Conservation (phyloP, 1,140 invertebrate species). For the Procambarus clarkii region DNA sequence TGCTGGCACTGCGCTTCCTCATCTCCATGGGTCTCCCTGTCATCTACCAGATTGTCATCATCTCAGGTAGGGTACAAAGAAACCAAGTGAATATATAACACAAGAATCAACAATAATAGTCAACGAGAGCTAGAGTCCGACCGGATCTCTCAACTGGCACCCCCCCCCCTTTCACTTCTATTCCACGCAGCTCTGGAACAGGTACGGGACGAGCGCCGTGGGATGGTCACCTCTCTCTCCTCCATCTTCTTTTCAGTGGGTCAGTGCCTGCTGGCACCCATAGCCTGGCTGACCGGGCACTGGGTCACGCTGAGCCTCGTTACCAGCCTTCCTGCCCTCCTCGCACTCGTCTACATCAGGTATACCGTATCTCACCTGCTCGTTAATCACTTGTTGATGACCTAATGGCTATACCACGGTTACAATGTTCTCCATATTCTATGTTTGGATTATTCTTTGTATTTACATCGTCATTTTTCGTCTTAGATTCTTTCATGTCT, state of each 20-base stretch:
- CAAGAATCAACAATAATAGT: no score
- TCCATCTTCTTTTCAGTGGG: slow-evolving; percentile 65
- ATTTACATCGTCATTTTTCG: no score
- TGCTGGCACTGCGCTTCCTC: slow-evolving; percentile 22
- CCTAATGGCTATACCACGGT: neutral
- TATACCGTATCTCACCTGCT: neutral
- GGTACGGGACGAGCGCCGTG: slow-evolving; percentile 21
- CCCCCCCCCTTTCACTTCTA: neutral
- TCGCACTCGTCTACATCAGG: slow-evolving; percentile 45
- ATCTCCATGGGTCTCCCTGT: slow-evolving; percentile 44
- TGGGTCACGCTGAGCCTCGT: slow-evolving; percentile 47
- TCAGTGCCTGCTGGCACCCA: slow-evolving; percentile 54
- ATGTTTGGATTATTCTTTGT: no score
- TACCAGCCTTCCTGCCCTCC: slow-evolving; percentile 44
- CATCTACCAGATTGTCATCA: slow-evolving; percentile 57
- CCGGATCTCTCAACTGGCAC: neutral
- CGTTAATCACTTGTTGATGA: neutral
- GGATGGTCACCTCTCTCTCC: slow-evolving; percentile 35
- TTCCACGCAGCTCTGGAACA: slow-evolving; percentile 36
- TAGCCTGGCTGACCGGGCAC: slow-evolving; percentile 30
- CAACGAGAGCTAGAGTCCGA: no score
- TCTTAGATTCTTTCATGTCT: no score
- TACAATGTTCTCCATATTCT: neutral
- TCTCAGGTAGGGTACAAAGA: slow-evolving; percentile 36
- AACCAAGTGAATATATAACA: no score